phyloP scores from a whole-genome alignment of 2,113 vertebrate species.

The Aphelocoma coerulescens region DNA sequence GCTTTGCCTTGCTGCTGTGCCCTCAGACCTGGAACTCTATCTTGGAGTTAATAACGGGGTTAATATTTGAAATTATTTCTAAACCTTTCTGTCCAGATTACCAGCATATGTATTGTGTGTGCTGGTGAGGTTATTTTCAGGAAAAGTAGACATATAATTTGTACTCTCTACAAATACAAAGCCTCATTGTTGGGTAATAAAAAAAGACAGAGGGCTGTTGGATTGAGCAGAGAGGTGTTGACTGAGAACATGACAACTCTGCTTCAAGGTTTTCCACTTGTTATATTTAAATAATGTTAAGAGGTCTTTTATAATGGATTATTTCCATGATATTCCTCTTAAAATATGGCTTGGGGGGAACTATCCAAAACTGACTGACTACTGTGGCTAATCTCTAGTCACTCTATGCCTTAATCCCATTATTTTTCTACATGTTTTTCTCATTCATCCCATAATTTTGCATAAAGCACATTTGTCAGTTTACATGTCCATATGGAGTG shows the following conservation, averaged over 20 bases:
- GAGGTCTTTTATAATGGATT: not conserved
- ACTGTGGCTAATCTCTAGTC: not conserved
- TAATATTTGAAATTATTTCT: not conserved
- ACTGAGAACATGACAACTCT: not conserved
- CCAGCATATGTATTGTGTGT: not conserved
- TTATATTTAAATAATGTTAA: not conserved
- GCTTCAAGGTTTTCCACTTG: not conserved
- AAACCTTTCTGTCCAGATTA: not conserved
- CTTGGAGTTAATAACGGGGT: not conserved
- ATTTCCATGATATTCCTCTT: not conserved
- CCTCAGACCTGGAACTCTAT: not conserved
- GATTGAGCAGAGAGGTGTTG: not conserved
- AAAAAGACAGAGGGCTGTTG: not conserved
- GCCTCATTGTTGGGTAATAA: not conserved
- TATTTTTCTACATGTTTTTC: not conserved
- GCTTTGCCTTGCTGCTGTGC: not conserved
- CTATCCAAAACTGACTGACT: not conserved
- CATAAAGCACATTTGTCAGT: not conserved
- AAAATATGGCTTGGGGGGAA: not conserved
- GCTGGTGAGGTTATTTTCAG: not conserved
- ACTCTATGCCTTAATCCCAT: not conserved
- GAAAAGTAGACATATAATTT: not conserved
- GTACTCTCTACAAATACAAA: not conserved
- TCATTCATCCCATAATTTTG: not conserved
- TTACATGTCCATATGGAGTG: not conserved